Evolutionary conservation across 2,888 invertebrate genomes (phyloP).

Genomic region (Cryptus armator): DNA sequence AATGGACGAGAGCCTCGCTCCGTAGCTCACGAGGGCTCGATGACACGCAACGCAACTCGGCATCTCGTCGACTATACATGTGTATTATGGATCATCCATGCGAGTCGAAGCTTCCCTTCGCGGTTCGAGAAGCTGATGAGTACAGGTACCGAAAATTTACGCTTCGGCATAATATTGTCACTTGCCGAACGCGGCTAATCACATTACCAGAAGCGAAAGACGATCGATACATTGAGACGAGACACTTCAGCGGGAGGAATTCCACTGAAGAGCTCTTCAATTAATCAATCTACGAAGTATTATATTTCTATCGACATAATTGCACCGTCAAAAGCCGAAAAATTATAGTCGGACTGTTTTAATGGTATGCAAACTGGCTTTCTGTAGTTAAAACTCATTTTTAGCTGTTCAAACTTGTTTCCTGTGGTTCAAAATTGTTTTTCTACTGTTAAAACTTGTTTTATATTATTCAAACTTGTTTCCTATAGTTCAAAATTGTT

Average conservation of each 20-base stretch:
- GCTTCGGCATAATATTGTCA: slow-evolving; percentile 61
- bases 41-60: slow-evolving; percentile 51
- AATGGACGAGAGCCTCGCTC: slow-evolving; percentile 74
- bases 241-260: slow-evolving; percentile 16
- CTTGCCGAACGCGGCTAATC: slow-evolving; percentile 52
- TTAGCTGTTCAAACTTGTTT: background rate
- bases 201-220: slow-evolving; percentile 54
- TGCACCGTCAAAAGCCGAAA: background rate
- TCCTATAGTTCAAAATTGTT: background rate
- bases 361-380: background rate
- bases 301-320: background rate
- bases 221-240: slow-evolving; percentile 33
- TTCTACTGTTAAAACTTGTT: background rate
- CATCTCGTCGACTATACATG: slow-evolving; percentile 17
- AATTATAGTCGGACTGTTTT: background rate
- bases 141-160: slow-evolving; percentile 58
- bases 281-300: slow-evolving; percentile 6
- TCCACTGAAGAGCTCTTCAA: slow-evolving; percentile 42
- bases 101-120: slow-evolving; percentile 31
- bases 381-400: background rate
- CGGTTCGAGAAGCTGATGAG: slow-evolving; percentile 26
- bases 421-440: background rate
- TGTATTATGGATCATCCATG: slow-evolving; percentile 56
- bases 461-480: background rate
- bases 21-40: slow-evolving; percentile 44